Evolutionary conservation across 2,113 vertebrate species (phyloP).

Genomic region (Aleadryas rufinucha): DNA sequence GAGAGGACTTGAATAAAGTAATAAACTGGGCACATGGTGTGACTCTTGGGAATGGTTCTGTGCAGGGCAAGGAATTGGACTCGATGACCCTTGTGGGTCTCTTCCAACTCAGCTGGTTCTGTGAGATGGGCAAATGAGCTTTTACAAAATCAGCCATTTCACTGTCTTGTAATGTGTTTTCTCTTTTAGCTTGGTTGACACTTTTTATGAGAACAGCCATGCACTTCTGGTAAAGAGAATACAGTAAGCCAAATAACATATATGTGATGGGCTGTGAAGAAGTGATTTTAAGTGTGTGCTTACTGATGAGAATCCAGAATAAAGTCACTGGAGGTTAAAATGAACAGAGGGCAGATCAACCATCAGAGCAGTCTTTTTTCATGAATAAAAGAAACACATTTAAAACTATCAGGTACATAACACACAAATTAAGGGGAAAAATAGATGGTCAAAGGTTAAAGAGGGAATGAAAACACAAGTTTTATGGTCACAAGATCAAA

Average conservation of each 20-base stretch:
- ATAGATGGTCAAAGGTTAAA: slow-evolving; percentile 64
- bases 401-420: slow-evolving; percentile 62
- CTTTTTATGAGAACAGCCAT: neutral
- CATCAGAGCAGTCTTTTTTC: neutral
- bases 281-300: neutral
- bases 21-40: neutral
- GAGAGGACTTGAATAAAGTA: neutral
- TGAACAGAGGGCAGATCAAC: neutral
- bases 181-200: neutral
- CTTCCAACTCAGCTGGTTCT: neutral
- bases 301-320: neutral
- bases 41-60: neutral
- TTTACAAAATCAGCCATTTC: neutral
- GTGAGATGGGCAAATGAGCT: neutral
- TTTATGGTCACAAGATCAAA: slow-evolving; percentile 68
- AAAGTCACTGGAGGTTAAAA: neutral
- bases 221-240: neutral
- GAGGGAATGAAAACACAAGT: slow-evolving; percentile 61
- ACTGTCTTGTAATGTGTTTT: neutral
- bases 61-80: neutral
- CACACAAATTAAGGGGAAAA: slow-evolving; percentile 58
- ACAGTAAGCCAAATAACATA: neutral
- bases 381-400: slow-evolving; percentile 46
- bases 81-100: neutral
- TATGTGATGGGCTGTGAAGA: neutral